phyloP scores from a whole-genome alignment of 2,797 vertebrate species.

The Petrocephalus schoutedeni region DNA sequence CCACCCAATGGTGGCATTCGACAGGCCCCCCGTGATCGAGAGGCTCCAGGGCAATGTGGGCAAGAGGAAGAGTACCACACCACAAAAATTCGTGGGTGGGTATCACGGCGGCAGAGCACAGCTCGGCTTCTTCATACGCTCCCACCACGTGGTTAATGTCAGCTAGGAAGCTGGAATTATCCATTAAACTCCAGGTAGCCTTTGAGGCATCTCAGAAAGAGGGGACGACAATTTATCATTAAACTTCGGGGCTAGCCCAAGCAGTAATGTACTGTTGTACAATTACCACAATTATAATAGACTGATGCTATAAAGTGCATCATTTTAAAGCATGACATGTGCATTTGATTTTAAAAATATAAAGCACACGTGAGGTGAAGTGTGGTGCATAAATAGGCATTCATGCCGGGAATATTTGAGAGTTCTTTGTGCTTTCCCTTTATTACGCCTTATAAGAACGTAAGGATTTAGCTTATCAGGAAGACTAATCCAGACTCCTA shows the following conservation, averaged over 20 bases:
- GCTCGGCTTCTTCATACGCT: background rate
- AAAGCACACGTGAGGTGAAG: background rate
- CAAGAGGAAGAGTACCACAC: slow-evolving; percentile 98
- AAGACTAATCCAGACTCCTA: no score
- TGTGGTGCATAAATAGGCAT: background rate
- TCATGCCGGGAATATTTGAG: background rate
- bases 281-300: background rate
- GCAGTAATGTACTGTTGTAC: background rate
- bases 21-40: slow-evolving; percentile 94
- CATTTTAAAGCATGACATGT: background rate
- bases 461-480: no score
- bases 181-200: background rate
- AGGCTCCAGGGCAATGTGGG: slow-evolving; percentile 88
- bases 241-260: background rate
- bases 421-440: background rate
- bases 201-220: background rate
- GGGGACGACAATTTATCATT: background rate
- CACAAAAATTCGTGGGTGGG: slow-evolving; percentile 98
- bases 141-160: background rate
- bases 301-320: background rate
- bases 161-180: background rate
- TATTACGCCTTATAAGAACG: no score
- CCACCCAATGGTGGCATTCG: slow-evolving; percentile 76
- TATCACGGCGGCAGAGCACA: slow-evolving; percentile 20
- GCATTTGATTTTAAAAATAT: background rate